A percentile compares a stretch with the other conserved stretches of the same genome.
Evolutionary conservation across 1,140 invertebrate species (phyloP).

Genomic region (Psix sp.): DNA sequence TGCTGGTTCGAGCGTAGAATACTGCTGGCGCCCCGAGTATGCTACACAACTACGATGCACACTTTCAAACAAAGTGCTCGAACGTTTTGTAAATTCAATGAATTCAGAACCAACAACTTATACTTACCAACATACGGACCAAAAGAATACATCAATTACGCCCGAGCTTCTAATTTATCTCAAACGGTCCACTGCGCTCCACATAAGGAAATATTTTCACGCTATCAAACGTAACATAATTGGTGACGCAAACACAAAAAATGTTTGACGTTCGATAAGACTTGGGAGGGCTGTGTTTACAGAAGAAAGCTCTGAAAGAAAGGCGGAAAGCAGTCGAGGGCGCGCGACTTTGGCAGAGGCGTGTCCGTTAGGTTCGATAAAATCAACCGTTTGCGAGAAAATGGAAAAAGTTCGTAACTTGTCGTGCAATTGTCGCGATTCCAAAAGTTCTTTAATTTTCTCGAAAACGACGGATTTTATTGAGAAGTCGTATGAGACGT

Average conservation of each 20-base stretch:
- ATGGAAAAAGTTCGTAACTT: slow-evolving; percentile 57
- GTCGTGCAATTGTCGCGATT: slow-evolving; percentile 53
- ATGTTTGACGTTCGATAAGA: slow-evolving; percentile 24
- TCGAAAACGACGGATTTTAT: slow-evolving; percentile 48
- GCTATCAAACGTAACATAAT: slow-evolving; percentile 2
- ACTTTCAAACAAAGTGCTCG: slow-evolving; percentile 33
- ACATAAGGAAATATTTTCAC: too few relatives aligned
- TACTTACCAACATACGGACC: too few relatives aligned
- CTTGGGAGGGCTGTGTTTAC: slow-evolving; percentile 39
- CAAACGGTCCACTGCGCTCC: too few relatives aligned
- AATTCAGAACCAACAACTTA: too few relatives aligned
- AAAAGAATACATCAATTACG: too few relatives aligned
- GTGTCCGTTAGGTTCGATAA: slow-evolving; percentile 49
- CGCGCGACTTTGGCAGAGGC: slow-evolving; percentile 29
- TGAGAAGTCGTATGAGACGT: slow-evolving; percentile 48
- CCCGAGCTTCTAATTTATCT: too few relatives aligned
- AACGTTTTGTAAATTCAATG: slow-evolving; percentile 26
- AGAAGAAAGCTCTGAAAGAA: slow-evolving; percentile 13
- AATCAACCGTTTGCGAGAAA: slow-evolving; percentile 56
- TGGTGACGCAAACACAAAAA: slow-evolving; percentile 21
- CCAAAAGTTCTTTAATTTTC: slow-evolving; percentile 58
- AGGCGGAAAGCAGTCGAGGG: slow-evolving; percentile 13
- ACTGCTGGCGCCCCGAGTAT: slow-evolving; percentile 39
- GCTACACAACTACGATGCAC: slow-evolving; percentile 27
- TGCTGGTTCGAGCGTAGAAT: slow-evolving; percentile 35